Conservation (phyloP, 2,888 invertebrate species). For the Allacma fusca region DNA sequence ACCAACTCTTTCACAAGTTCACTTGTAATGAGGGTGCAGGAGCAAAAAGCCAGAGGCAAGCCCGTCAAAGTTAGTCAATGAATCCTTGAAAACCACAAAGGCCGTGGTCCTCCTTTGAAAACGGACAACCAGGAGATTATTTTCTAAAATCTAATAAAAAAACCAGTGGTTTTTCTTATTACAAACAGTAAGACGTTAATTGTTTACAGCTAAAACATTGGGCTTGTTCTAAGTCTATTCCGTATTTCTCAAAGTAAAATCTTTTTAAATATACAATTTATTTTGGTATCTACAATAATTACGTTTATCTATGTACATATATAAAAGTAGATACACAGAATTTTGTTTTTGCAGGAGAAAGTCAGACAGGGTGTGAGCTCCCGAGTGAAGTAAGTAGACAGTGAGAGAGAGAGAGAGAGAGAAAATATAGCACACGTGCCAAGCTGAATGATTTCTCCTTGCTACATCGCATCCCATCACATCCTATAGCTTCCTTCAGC, state of each 20-base stretch:
- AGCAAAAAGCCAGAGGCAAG: neutral
- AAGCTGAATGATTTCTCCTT: conserved; percentile 14
- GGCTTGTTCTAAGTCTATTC: too few species aligned
- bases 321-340: too few species aligned
- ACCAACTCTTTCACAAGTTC: neutral
- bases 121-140: neutral
- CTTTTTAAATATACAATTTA: too few species aligned
- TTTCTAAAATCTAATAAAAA: too few species aligned
- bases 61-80: neutral
- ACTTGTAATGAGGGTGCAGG: neutral
- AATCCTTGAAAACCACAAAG: neutral
- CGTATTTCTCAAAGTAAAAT: too few species aligned
- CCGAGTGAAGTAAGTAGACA: neutral
- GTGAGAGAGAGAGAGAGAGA: neutral
- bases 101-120: neutral
- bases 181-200: too few species aligned
- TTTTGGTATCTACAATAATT: too few species aligned
- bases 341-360: too few species aligned
- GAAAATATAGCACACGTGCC: conserved; percentile 24
- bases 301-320: too few species aligned
- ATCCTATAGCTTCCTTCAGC: conserved; percentile 24
- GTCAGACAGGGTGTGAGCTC: too few species aligned
- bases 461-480: conserved; percentile 27
- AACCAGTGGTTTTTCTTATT: conserved; percentile 3
- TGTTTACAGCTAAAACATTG: too few species aligned